Evolutionary conservation across 2,888 invertebrate species (phyloP), one percentile per base, ranked within the genome.

Genomic region (Hydroisotoma schaefferi): DNA sequence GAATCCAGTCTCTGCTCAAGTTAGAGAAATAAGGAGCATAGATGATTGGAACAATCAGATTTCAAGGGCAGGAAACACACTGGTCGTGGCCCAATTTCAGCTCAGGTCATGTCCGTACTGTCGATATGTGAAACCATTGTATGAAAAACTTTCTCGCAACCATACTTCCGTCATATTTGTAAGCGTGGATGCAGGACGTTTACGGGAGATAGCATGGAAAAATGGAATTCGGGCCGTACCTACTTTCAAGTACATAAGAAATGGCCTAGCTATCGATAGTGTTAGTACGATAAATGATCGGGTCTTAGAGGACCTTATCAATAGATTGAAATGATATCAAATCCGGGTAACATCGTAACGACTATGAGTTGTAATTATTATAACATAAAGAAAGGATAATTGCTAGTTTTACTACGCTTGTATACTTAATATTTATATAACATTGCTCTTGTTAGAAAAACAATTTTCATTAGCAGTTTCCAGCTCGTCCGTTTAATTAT

Each of bases 171-270:
- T 52, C 4, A 18, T 52, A 3, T 52, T 52, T 23, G 22, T 52
- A 23, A 37, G 18, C 15, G 52, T 52, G 5, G 37, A 52, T 5
- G 52, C 29, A 8, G 52, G 37, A 22, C 18, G 12, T 10, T 4
- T 12, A 12, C 5, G 18, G 18, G 28, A 52, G 4, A 18, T 52
- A 12, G 37, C 37, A 5, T 52, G 37, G 37, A 33, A 37, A 15
- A 33, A 27, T 15, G 52, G 52, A n/a, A 52, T 52, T 28, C 12
- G 4, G 22, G n/a, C 52, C 3, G 52, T 52, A 2, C 52, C 52
- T 5, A 52, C 52, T 3, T 52, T 37, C 23, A 52, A 52, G 37
- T 52, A 22, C 18, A 37, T 33, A 10, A 52, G 37, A 37, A 29
- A 52, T 8, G 33, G 20, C 10, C 10, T 18, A 20, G 18, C 26